Evolutionary conservation across 2,113 vertebrate species (phyloP).

Genomic region (Deroptyus accipitrinus): DNA sequence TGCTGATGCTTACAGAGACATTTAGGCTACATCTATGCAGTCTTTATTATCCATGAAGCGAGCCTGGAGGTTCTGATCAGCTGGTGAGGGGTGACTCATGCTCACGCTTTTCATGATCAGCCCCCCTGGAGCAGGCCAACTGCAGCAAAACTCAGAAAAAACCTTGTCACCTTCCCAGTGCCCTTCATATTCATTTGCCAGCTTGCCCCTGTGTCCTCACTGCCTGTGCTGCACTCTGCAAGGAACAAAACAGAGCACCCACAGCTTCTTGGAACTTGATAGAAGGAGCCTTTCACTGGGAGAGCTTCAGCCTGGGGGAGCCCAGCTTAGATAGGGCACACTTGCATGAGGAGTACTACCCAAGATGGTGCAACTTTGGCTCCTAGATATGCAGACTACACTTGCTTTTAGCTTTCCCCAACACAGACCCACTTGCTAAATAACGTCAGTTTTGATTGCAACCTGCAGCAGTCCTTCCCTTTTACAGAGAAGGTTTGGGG

Average conservation of each 20-base stretch:
- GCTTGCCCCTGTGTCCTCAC: rapidly evolving
- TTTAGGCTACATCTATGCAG: background rate
- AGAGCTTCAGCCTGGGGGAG: background rate
- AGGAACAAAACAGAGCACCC: background rate
- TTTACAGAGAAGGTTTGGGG: background rate
- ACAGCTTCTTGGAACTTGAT: rapidly evolving
- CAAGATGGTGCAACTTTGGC: background rate
- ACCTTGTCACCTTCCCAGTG: background rate
- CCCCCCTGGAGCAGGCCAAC: background rate
- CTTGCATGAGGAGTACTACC: background rate
- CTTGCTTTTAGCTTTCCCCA: background rate
- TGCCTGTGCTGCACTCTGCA: background rate
- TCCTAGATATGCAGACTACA: background rate
- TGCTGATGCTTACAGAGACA: background rate
- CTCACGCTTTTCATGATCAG: background rate
- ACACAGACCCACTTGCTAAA: background rate
- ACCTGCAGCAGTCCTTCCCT: background rate
- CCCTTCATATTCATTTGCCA: background rate
- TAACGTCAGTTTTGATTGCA: rapidly evolving
- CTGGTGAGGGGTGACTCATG: background rate
- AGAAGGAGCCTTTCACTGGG: background rate
- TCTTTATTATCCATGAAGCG: background rate
- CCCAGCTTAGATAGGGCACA: background rate
- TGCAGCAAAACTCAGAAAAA: background rate
- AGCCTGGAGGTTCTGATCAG: background rate